Base-by-base conservation (phyloP, 2,113 vertebrate genomes). In the Tachycineta bicolor region DNA sequence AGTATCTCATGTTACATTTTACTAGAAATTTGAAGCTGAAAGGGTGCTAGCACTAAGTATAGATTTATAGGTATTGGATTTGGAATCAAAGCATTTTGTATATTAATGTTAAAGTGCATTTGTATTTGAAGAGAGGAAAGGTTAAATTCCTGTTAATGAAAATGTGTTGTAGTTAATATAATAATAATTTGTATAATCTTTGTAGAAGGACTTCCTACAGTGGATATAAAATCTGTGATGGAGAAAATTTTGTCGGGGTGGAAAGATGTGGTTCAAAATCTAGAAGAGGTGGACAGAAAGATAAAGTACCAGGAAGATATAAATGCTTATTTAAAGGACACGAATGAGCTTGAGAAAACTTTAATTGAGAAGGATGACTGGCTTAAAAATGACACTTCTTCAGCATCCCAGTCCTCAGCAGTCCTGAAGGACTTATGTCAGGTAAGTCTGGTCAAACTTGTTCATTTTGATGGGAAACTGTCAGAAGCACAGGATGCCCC, bases 311-410 rank as follows among this genome's bases (percentile, higher is more conserved):
- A 98, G 85, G 98, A 98, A 76, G 98, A 98, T 43, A 96, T 99
- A 76, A 98, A 95, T n/a, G 78, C 94, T 7, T 97, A 98, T 93
- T 98, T 98, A 71, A 97, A 95, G 20, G 98, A 99, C 87, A 95
- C 99, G 14, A 93, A 88, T 59, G 97, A 95, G 14, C 89, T 99
- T 83, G 98, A 99, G 78, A 96, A 89, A 75, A 93, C 49, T 55
- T 5, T 99, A 64, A 95, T 47, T 83, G 96, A 97, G 12, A 98
- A 98, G 62, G 98, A 99, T 74, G 83, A 59, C 59, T 99, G 99
- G 98, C 82, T 99, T 50, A 96, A 95, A 69, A 95, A 80, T 1
- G 25, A 86, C 0, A 2, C 83, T 13, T 37, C 95, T 65, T 87
- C 79, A 15, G 37, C 80, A 41, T 91, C 95, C 25, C 93, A 96